phyloP scores from a whole-genome alignment of 2,888 invertebrate genomes.

The Leptinotarsa tumamoca region DNA sequence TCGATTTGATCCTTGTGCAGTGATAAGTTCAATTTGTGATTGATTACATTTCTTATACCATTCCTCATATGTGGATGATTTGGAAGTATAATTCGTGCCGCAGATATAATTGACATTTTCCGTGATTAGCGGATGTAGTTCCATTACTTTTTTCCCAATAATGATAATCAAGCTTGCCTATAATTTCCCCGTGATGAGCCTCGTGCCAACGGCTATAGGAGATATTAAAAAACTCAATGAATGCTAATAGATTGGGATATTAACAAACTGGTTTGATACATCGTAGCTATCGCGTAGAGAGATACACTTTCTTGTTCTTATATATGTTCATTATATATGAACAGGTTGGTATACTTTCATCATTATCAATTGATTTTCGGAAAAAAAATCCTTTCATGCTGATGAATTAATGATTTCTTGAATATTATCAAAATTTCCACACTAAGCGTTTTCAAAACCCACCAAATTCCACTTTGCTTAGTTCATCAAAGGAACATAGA shows the following conservation, averaged over 20 bases:
- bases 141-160: constrained; percentile 8
- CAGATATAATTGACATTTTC: constrained; percentile 6
- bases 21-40: not conserved
- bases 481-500: too few species aligned
- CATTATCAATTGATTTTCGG: too few species aligned
- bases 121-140: constrained; percentile 20
- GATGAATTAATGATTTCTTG: too few species aligned
- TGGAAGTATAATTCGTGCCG: constrained; percentile 16
- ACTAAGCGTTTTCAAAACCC: too few species aligned
- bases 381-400: too few species aligned
- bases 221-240: constrained; percentile 30
- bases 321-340: too few species aligned
- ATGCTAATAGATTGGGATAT: constrained; percentile 26
- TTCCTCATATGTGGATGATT: not conserved
- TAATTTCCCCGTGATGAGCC: constrained; percentile 27
- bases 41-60: not conserved
- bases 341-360: too few species aligned
- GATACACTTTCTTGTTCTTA: not conserved
- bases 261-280: constrained; percentile 23
- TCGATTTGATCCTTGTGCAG: too few species aligned
- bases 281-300: not conserved
- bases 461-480: too few species aligned
- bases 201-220: constrained; percentile 29
- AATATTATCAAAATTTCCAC: too few species aligned
- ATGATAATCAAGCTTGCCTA: constrained; percentile 22